These are phyloP conservation scores for Geopemphigus sp. DNA, from an alignment of 1,140 invertebrate species.

Conservation along the genomic window DNA sequence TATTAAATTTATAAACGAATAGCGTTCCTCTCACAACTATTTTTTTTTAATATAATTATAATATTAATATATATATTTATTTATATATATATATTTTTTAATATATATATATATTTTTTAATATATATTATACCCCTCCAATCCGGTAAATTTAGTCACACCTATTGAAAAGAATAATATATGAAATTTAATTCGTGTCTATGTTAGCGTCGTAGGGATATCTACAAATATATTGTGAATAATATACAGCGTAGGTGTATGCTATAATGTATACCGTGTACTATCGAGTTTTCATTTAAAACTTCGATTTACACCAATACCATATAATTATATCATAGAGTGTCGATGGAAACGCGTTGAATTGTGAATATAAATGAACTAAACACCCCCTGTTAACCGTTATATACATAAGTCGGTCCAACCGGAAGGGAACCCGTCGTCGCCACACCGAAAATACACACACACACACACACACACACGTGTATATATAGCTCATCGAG, in stretches of 20 bases:
- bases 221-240: not conserved
- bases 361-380: not conserved
- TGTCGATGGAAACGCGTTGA: not conserved
- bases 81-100: too few species aligned
- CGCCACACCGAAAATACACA: not conserved
- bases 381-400: not conserved
- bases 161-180: not conserved
- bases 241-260: not conserved
- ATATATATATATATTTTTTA: too few species aligned
- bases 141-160: too few species aligned
- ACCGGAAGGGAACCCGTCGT: not conserved
- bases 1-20: too few species aligned
- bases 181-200: not conserved
- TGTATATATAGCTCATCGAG: too few species aligned
- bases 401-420: not conserved
- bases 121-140: too few species aligned
- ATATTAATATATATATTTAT: too few species aligned
- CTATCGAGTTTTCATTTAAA: not conserved
- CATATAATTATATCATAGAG: too few species aligned
- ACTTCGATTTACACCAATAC: conserved; percentile 12
- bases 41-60: too few species aligned
- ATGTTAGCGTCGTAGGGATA: not conserved
- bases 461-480: too few species aligned
- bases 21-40: too few species aligned
- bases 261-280: not conserved